phyloP scores from a whole-genome alignment of 2,113 vertebrate species.

The Catagonus wagneri region DNA sequence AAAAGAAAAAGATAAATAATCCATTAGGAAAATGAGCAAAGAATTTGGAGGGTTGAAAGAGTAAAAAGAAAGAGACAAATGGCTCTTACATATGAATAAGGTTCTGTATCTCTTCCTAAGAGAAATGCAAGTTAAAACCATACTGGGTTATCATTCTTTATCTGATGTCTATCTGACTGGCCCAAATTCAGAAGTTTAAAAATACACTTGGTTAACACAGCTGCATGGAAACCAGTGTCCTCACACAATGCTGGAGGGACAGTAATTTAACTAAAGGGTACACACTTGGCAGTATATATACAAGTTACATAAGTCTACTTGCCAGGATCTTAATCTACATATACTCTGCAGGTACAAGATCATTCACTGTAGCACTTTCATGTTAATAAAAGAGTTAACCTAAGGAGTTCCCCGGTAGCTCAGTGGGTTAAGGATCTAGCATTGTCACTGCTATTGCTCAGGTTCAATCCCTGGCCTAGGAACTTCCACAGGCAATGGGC shows the following conservation, averaged over 20 bases:
- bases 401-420: no score
- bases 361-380: not conserved
- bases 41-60: not conserved
- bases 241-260: not conserved
- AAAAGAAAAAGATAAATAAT: conserved; percentile 7
- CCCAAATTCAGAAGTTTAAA: conserved; percentile 50
- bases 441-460: no score
- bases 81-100: not conserved
- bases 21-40: not conserved
- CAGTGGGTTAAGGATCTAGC: no score
- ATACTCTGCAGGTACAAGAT: not conserved
- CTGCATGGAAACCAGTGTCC: not conserved
- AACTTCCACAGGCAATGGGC: no score
- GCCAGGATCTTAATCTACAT: conserved; percentile 32
- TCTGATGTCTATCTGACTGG: not conserved
- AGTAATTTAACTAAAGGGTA: not conserved
- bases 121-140: conserved; percentile 52
- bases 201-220: conserved; percentile 16
- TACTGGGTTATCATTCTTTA: not conserved
- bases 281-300: not conserved
- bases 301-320: not conserved
- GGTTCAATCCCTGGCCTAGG: no score
- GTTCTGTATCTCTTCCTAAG: not conserved
- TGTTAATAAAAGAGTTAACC: not conserved
- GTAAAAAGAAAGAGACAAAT: not conserved